Evolutionary conservation across 2,113 vertebrate genomes (phyloP).

Genomic region (Pseudopodoces humilis): DNA sequence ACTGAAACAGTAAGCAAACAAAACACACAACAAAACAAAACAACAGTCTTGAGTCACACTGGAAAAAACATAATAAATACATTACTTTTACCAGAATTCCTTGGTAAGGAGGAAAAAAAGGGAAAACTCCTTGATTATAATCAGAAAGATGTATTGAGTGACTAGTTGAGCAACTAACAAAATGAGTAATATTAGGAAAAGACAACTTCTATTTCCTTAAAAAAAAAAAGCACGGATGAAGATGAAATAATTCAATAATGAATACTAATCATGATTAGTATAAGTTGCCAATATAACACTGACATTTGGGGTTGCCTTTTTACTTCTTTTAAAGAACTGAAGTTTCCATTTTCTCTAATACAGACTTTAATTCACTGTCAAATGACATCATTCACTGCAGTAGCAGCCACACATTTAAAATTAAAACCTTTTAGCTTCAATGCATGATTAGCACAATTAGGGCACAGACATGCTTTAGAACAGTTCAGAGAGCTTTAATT

Average conservation of each 20-base stretch:
- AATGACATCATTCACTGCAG: background rate
- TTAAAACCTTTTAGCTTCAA: background rate
- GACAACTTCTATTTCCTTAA: background rate
- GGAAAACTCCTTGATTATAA: background rate
- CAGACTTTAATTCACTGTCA: background rate
- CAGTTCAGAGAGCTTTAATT: background rate
- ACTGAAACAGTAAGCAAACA: slow-evolving; percentile 60
- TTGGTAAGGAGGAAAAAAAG: background rate
- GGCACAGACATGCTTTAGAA: background rate
- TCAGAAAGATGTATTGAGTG: background rate
- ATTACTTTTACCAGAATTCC: background rate
- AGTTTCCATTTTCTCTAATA: background rate
- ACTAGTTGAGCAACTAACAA: background rate
- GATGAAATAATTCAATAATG: background rate
- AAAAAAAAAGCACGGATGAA: background rate
- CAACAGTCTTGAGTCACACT: background rate
- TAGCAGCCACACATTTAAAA: background rate
- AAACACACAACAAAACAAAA: background rate
- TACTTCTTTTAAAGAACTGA: background rate
- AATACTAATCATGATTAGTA: background rate
- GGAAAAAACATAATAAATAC: background rate
- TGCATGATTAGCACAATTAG: background rate
- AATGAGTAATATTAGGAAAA: background rate
- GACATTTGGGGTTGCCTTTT: background rate
- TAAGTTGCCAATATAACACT: background rate